These are phyloP conservation scores for Euura saliciscinereae DNA, from an alignment of 1,140 invertebrate species.

Conservation along the genomic window DNA sequence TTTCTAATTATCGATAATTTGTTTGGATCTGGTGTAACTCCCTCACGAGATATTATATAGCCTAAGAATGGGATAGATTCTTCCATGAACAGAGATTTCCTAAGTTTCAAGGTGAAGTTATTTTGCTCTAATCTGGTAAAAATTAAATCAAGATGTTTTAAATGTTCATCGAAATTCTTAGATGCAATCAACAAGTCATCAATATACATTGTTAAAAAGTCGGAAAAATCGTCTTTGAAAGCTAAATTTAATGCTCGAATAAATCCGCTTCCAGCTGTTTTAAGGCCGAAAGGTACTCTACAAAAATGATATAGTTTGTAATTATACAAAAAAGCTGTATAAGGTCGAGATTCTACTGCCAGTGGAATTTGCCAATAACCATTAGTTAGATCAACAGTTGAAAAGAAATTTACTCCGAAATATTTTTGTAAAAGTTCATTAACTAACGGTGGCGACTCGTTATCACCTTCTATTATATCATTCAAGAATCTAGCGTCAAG, in stretches of 20 bases:
- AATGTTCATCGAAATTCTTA: constrained; percentile 11
- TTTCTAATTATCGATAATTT: constrained; percentile 19
- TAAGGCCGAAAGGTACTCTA: neutral
- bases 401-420: constrained; percentile 34
- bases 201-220: constrained; percentile 26
- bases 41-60: constrained; percentile 10
- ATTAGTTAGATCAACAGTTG: constrained; percentile 40
- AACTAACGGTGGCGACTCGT: constrained; percentile 35
- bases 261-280: constrained; percentile 8
- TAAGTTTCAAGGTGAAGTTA: constrained; percentile 23
- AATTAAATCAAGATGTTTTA: constrained; percentile 19
- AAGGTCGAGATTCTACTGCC: constrained; percentile 31
- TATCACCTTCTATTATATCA: constrained; percentile 35
- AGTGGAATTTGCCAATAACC: constrained; percentile 49
- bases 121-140: constrained; percentile 17
- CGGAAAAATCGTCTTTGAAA: constrained; percentile 10
- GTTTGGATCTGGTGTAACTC: constrained; percentile 14
- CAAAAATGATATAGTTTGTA: constrained; percentile 20
- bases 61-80: constrained; percentile 20
- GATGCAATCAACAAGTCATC: constrained; percentile 34
- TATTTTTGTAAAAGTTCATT: constrained; percentile 39
- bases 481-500: constrained; percentile 46
- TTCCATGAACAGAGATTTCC: constrained; percentile 19
- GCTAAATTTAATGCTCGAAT: constrained; percentile 17
- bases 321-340: constrained; percentile 44